Conservation (phyloP, 2,888 invertebrate genomes). For the Brenthis hecate region DNA sequence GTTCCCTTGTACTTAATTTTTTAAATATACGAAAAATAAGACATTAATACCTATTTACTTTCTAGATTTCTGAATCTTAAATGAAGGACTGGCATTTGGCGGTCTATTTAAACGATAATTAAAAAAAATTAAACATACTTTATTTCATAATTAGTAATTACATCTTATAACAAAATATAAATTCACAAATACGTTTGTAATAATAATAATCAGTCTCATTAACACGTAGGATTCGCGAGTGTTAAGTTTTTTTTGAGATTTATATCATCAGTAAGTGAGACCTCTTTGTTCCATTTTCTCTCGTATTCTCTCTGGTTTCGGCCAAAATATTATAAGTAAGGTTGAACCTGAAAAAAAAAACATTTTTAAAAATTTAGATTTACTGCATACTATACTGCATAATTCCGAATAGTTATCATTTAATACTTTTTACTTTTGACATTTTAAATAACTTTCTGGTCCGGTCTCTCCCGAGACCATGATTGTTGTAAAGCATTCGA, state of each 20-base stretch:
- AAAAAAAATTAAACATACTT: constrained; percentile 6
- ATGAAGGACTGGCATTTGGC: too few species aligned
- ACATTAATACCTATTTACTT: too few species aligned
- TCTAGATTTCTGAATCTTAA: too few species aligned
- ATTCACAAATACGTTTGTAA: constrained; percentile 30
- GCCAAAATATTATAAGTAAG: constrained; percentile 70
- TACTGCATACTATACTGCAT: too few species aligned
- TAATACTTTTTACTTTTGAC: too few species aligned
- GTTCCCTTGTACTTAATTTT: too few species aligned
- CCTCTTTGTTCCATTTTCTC: constrained; percentile 66
- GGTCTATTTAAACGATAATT: not conserved
- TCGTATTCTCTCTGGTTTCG: constrained; percentile 64
- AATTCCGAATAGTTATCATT: too few species aligned
- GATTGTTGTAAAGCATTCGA: too few species aligned
- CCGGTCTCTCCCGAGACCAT: too few species aligned
- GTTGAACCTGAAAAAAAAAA: constrained; percentile 58
- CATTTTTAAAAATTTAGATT: not conserved
- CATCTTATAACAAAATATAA: constrained; percentile 19
- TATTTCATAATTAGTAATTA: constrained; percentile 16
- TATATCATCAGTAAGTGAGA: constrained; percentile 56
- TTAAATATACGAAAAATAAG: too few species aligned
- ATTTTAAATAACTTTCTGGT: too few species aligned
- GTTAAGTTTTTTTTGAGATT: constrained; percentile 1
- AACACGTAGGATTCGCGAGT: constrained; percentile 15
- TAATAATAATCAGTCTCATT: constrained; percentile 38